Evolutionary conservation across 2,797 vertebrate genomes (phyloP), one percentile per base, ranked within the genome.

Genomic region (Phrynocephalus guinanensis): DNA sequence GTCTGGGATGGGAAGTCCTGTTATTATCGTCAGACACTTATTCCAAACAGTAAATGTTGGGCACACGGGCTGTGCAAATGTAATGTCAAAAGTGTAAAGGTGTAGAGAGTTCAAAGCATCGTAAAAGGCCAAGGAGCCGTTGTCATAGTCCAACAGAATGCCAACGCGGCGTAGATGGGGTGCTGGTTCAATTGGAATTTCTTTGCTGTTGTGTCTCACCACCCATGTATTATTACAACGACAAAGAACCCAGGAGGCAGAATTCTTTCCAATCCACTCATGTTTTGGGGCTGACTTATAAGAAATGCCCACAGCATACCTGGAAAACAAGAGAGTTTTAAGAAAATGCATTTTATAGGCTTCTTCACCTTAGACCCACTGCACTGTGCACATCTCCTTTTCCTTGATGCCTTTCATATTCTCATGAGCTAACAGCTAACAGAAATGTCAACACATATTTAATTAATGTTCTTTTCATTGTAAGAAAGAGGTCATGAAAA

Each of bases 41-140:
- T 99, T 99, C 99, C 99, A 99, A 93, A 99, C 97, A 1, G 98
- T 99, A 93, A 99, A 99, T 1, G 99, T 99, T 2, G 99, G 98
- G 91, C 98, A 99, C 89, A 99, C 98, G 0, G 99, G 98, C 95
- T 99, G 98, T 48, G 97, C 96, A 90, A 99, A 99, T 1, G 97
- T 95, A 88, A 99, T 97, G 93, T 99, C 98, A 88, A 98, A 99
- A 1, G 98, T 99, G 92, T 99, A 97, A 93, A 99, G 97, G 94
- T 99, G 98, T 94, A 99, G 97, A n/a, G 98, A 98, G 95, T 97
- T 97, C 88, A 99, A 98, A 5, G 98, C 98, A 7, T 99, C 99
- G 0, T 99, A 99, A 96, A 99, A 99, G 3, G 98, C 98, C 72
- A 99, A 95, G n/a, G 97, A 98, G 4, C 99, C 98, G 0, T 97